phyloP scores from a whole-genome alignment of 1,140 invertebrate species.

The Samia ricini region DNA sequence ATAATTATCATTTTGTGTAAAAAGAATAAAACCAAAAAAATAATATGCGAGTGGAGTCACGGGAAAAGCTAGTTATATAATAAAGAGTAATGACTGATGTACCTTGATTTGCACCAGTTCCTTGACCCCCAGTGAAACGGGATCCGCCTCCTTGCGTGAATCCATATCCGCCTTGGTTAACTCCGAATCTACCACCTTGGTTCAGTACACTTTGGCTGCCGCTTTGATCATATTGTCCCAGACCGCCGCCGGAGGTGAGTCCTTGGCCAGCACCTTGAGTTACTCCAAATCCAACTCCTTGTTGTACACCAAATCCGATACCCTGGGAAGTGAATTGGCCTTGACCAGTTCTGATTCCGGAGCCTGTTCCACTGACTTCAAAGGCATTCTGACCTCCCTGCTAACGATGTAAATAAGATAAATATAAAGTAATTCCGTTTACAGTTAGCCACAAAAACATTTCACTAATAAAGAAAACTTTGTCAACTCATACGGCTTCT shows the following conservation, averaged over 20 bases:
- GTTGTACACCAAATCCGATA: neutral
- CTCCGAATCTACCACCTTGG: slow-evolving; percentile 22
- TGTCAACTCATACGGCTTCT: too few relatives aligned
- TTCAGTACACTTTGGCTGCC: slow-evolving; percentile 15
- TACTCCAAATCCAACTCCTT: neutral
- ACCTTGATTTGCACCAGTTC: slow-evolving; percentile 4
- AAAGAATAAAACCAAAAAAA: too few relatives aligned
- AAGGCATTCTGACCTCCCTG: neutral
- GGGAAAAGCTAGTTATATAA: too few relatives aligned
- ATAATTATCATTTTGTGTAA: too few relatives aligned
- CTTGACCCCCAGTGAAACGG: neutral
- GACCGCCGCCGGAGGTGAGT: slow-evolving; percentile 7
- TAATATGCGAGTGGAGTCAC: too few relatives aligned
- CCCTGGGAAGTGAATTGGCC: neutral
- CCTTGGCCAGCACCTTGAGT: neutral
- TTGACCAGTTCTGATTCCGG: neutral
- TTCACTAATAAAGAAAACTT: too few relatives aligned
- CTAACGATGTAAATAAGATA: neutral
- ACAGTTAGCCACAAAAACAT: too few relatives aligned
- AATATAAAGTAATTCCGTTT: too few relatives aligned
- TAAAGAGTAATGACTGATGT: too few relatives aligned
- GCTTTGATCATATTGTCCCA: slow-evolving; percentile 23
- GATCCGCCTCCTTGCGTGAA: neutral
- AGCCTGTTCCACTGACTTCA: neutral
- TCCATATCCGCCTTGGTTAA: slow-evolving; percentile 6